Evolutionary conservation across 2,113 vertebrate species (phyloP).

Genomic region (Nothocercus nigrocapillus): DNA sequence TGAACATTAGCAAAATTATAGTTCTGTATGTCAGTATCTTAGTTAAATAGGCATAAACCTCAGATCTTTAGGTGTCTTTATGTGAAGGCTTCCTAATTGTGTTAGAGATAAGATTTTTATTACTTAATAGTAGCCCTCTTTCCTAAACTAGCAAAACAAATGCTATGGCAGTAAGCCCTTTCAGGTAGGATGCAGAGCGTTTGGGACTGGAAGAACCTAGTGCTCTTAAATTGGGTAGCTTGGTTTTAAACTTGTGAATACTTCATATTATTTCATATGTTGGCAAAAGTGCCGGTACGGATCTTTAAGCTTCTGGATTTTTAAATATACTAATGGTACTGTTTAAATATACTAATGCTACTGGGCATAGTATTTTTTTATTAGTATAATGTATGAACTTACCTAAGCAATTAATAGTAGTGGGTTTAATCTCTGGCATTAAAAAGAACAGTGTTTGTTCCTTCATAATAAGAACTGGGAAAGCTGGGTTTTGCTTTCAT

Average conservation of each 20-base stretch:
- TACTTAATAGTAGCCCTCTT: background rate
- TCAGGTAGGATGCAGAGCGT: background rate
- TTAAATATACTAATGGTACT: background rate
- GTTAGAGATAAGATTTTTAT: background rate
- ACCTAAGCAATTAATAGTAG: background rate
- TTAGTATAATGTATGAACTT: background rate
- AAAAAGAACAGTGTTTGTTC: background rate
- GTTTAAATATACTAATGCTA: background rate
- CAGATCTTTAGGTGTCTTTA: background rate
- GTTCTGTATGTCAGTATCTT: background rate
- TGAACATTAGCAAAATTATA: background rate
- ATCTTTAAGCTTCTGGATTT: background rate
- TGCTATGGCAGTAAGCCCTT: background rate
- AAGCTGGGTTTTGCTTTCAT: background rate
- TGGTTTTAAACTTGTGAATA: background rate
- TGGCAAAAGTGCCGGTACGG: background rate
- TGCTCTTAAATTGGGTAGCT: background rate
- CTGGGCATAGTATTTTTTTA: background rate
- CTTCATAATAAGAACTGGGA: background rate
- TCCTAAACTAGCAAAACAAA: background rate
- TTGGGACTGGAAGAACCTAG: background rate
- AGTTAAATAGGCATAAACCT: background rate
- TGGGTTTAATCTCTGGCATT: background rate
- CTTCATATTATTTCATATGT: background rate
- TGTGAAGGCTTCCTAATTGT: background rate